Base-by-base conservation (phyloP, 2,113 vertebrate species). In the Merops nubicus region DNA sequence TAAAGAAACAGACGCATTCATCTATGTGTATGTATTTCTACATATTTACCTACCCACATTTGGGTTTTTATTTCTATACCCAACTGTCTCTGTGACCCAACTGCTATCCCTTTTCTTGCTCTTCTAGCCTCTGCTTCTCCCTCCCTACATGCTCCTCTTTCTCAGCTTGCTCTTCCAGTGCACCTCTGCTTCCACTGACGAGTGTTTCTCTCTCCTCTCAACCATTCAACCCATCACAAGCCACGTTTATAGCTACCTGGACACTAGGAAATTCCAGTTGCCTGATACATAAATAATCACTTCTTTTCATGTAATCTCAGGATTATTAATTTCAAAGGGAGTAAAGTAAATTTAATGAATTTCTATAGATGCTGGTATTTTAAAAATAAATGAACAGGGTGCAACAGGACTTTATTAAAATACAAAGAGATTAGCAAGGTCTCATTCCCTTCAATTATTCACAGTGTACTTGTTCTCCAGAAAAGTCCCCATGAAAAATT, bases 401-500 rank as follows among this genome's bases (percentile, higher is more conserved):
- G 86, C 93, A 96, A 80, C 78, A 96, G 90, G 95, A 88, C 93
- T 97, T 98, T 91, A 96, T 96, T 97, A 96, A 97, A 98, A 97
- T 92, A 93, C 93, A 88, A 92, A 87, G 76, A 92, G 96, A 96
- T 98, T 96, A 98, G 95, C 95, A 96, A 96, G 95, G 95, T 93
- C 96, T 97, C 88, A 23, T 94, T 96, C 83, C 74, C 80, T 85
- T 98, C 96, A 98, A 97, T 98, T 97, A 98, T 98, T 98, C 97
- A 98, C 95, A 82, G 91, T 88, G 95, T 97, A 96, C 97, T 98
- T 97, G 95, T 97, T 97, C 98, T 98, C 97, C 97, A 97, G 97
- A 96, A 97, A 98, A 98, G 97, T 93, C 94, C 91, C 97, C 96
- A 97, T 97, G 96, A 97, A 98, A 98, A 97, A 97, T 98, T 98